These are phyloP conservation scores for Percopsis omiscomaycus DNA, from an alignment of 2,797 vertebrate genomes.

Conservation along the genomic window DNA sequence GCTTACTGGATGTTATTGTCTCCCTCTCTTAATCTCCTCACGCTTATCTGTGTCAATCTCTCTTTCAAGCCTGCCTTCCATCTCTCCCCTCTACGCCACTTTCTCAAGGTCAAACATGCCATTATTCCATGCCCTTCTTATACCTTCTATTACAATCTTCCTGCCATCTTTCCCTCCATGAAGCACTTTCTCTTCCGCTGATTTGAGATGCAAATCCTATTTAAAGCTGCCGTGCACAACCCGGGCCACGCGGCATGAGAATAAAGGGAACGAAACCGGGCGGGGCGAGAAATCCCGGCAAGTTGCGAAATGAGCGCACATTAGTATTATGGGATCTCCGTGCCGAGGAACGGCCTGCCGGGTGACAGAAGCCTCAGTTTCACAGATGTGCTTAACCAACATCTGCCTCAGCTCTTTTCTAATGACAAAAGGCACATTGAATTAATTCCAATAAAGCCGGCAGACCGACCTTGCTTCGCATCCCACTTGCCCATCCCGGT, in stretches of 20 bases:
- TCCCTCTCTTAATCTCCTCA: conserved; percentile 42
- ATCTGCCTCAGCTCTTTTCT: conserved; percentile 16
- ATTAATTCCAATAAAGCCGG: conserved; percentile 29
- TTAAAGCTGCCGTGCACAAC: conserved; percentile 55
- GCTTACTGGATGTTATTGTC: conserved; percentile 34
- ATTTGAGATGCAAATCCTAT: conserved; percentile 69
- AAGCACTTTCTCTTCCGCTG: conserved; percentile 37
- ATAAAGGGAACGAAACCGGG: conserved; percentile 32
- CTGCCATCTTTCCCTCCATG: conserved; percentile 31
- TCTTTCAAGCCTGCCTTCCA: conserved; percentile 37
- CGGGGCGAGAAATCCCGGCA: conserved; percentile 43
- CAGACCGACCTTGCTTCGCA: conserved; percentile 27
- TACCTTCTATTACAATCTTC: conserved; percentile 41
- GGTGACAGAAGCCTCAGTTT: conserved; percentile 16
- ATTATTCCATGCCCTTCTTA: conserved; percentile 13
- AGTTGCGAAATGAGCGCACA: conserved; percentile 55
- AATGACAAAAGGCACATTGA: conserved; percentile 9
- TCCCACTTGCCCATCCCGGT: conserved; percentile 20
- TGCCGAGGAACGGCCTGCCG: conserved; percentile 16
- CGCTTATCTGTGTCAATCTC: conserved; percentile 52
- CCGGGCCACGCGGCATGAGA: conserved; percentile 4
- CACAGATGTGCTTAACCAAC: conserved; percentile 16
- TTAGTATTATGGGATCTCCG: conserved; percentile 28
- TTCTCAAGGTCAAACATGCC: conserved; percentile 60
- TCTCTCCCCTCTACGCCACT: conserved; percentile 35